Conservation (phyloP, 30 jellyfish, hydroid and myxozoan species). For the Cassiopea xamachana region DNA sequence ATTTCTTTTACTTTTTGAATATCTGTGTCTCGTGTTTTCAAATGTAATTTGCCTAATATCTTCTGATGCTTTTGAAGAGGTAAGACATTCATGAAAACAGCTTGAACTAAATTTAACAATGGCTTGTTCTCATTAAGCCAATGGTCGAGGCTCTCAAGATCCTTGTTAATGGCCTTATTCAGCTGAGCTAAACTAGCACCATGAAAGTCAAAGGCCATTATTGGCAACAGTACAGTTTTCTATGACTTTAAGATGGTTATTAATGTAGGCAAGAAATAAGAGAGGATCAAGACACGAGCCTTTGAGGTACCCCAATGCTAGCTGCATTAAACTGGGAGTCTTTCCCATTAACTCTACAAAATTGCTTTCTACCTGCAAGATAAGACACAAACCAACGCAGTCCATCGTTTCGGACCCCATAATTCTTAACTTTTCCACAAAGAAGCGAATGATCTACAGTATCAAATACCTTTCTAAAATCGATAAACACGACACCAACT, state of each 20-base stretch:
- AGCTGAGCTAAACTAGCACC: no score
- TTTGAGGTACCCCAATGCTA: neutral
- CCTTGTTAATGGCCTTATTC: no score
- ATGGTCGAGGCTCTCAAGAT: neutral
- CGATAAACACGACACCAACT: neutral
- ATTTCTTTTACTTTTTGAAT: no score
- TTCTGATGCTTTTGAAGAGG: no score
- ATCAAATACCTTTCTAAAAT: neutral
- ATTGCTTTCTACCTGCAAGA: neutral
- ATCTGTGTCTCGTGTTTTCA: neutral
- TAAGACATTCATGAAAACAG: no score
- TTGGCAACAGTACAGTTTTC: neutral
- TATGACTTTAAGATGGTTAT: neutral
- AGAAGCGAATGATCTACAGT: neutral
- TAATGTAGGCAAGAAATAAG: neutral
- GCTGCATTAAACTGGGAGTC: neutral
- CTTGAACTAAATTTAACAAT: no score
- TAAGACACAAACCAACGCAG: neutral
- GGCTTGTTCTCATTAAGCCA: neutral
- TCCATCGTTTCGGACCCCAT: neutral
- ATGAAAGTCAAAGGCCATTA: neutral
- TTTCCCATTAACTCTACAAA: neutral
- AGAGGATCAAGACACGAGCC: neutral
- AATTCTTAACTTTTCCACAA: neutral
- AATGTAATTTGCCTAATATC: neutral